A percentile compares a stretch with the other conserved stretches of the same genome.
These are phyloP conservation scores for Ennomos fuscantarius DNA, from an alignment of 2,888 invertebrate species.

Conservation along the genomic window DNA sequence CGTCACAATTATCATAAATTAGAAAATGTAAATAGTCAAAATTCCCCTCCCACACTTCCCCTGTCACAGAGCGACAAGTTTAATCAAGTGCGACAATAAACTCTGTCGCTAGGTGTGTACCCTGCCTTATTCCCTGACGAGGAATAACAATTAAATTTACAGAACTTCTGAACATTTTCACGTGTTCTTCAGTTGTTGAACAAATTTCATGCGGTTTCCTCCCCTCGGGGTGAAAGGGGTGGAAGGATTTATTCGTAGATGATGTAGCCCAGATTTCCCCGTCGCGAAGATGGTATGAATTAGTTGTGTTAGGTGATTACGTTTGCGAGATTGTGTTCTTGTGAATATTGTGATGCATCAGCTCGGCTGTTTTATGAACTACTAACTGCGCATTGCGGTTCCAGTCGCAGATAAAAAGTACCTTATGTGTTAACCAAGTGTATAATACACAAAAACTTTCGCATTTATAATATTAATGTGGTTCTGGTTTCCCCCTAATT, in stretches of 20 bases:
- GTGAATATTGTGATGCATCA: no score
- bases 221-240: constrained; percentile 33
- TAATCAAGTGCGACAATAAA: constrained; percentile 35
- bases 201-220: constrained; percentile 39
- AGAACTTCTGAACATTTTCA: constrained; percentile 36
- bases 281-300: constrained; percentile 30
- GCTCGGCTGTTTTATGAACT: no score
- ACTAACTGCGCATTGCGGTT: no score
- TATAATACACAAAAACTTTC: no score
- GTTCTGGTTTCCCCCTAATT: no score
- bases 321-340: constrained; percentile 19
- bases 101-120: constrained; percentile 20
- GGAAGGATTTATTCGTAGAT: constrained; percentile 56
- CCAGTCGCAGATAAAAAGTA: no score
- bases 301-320: constrained; percentile 17
- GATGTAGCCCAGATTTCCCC: constrained; percentile 66
- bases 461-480: no score
- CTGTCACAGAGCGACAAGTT: constrained; percentile 31
- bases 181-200: constrained; percentile 37
- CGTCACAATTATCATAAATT: constrained; percentile 5
- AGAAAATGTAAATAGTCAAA: constrained; percentile 18
- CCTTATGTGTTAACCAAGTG: no score
- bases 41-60: constrained; percentile 25
- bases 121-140: constrained; percentile 13
- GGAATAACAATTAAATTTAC: constrained; percentile 39